Evolutionary conservation across 2,888 invertebrate genomes (phyloP), one percentile per base, ranked within the genome.

Genomic region (Tethea ocularis): DNA sequence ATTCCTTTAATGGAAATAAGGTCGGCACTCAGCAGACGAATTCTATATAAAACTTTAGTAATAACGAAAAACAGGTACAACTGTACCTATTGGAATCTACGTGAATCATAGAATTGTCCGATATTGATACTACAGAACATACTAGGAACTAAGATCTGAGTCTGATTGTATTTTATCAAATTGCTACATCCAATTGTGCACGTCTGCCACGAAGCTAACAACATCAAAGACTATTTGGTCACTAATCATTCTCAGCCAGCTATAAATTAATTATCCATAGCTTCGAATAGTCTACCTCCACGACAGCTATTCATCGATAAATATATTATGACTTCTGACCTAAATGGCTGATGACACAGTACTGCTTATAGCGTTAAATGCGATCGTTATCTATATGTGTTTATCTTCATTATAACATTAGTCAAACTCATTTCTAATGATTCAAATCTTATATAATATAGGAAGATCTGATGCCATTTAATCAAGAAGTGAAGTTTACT

Each of bases 161-260:
- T 17, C 17, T 38, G 17, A 46, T 38, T 36, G 3, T 63, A 71
- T 71, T 63, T 63, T n/a, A 72, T 68, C 55, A 54, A 53, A 36
- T 61, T 51, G 58, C 60, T 66, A 22, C 36, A 58, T 61, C 26
- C 58, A 61, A 67, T 64, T 71, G 64, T 64, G 53, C 57, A 59
- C 57, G 57, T 24, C 56, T 60, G 15, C 54, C 52, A 57, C 51
- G 46, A 51, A 51, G 41, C 53, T 33, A 52, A 33, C 33, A 41
- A 53, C 60, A 59, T 67, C 68, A 57, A 61, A 61, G 62, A 64
- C 64, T 61, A 59, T 64, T 63, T 63, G 62, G 66, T 22, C 33
- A 54, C 54, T 54, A 54, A 26, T 53, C 17, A 54, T 54, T 22
- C 22, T 54, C 54, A 17, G 33, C 22, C 22, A 22, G 33, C 54